Conservation (phyloP, 2,113 vertebrate species). For the Eulemur rufifrons region DNA sequence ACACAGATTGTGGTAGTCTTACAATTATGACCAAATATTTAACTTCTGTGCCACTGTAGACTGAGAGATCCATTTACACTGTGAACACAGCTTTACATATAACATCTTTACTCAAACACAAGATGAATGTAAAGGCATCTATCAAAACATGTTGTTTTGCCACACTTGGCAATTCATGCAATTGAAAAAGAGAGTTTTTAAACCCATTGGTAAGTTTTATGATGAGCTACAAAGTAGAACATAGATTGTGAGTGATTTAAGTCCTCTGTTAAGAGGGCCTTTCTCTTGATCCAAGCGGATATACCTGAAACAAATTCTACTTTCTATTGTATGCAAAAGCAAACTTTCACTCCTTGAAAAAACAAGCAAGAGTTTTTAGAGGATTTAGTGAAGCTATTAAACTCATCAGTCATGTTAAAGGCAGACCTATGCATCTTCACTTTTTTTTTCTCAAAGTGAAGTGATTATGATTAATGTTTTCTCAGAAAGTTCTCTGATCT, state of each 20-base stretch:
- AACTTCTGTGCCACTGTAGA: not conserved
- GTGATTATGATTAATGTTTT: not conserved
- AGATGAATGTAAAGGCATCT: not conserved
- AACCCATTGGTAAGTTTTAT: not conserved
- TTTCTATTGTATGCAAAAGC: not conserved
- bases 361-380: not conserved
- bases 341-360: not conserved
- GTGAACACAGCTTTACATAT: not conserved
- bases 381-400: not conserved
- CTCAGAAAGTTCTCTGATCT: not conserved
- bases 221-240: not conserved
- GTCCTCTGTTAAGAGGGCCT: not conserved
- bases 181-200: not conserved
- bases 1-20: not conserved
- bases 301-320: not conserved
- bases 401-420: not conserved
- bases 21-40: not conserved
- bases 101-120: conserved; percentile 7
- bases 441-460: not conserved
- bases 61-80: not conserved
- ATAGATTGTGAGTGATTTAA: not conserved
- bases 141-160: not conserved
- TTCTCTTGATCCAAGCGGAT: not conserved
- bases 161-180: not conserved
- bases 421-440: not conserved